These are phyloP conservation scores for Halesus radiatus DNA, from an alignment of 1,140 invertebrate species.

Conservation along the genomic window DNA sequence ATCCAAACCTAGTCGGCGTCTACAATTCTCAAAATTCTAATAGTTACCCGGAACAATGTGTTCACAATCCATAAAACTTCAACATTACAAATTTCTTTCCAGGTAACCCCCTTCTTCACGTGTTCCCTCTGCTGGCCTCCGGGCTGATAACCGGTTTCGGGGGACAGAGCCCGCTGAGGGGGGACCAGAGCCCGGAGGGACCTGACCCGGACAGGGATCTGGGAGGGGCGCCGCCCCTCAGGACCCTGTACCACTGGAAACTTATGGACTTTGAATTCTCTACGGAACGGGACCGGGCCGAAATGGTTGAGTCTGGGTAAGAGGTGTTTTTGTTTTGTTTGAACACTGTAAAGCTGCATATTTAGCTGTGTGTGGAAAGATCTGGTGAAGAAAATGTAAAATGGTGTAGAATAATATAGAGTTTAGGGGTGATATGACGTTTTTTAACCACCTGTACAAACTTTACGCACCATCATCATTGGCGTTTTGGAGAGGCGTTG, in stretches of 20 bases:
- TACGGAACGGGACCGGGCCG: constrained; percentile 56
- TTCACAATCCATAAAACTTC: no score
- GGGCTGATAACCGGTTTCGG: constrained; percentile 27
- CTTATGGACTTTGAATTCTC: constrained; percentile 65
- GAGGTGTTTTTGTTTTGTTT: neutral
- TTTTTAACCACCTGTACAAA: no score
- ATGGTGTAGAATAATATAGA: no score
- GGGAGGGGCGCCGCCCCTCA: constrained; percentile 59
- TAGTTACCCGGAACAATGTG: no score
- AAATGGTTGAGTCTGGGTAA: constrained; percentile 48
- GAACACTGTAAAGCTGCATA: no score
- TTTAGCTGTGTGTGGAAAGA: no score
- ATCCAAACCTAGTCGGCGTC: no score
- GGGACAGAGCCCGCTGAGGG: neutral
- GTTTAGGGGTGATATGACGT: no score
- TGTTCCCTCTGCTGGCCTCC: constrained; percentile 48
- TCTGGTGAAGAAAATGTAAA: no score
- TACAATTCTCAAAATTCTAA: no score
- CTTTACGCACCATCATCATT: no score
- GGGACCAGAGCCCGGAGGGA: constrained; percentile 45
- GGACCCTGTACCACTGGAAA: constrained; percentile 64
- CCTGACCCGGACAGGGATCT: constrained; percentile 58
- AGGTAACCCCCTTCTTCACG: constrained; percentile 8
- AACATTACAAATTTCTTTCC: constrained; percentile 7
- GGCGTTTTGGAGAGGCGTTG: no score